Percentiles rank a stretch among this genome's conserved stretches.
Conservation (phyloP, 1,140 invertebrate species). For the honey bee (Apis mellifera) region Amel_HAv3.1 CM009939.2:5548501-5549000, state of each 20-base stretch:
- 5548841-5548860: too few relatives aligned
- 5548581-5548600: background rate
- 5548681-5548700: constrained; percentile 15
- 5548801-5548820: background rate
- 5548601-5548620: constrained; percentile 51
- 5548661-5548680: constrained; percentile 36
- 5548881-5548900: background rate
- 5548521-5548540: background rate
- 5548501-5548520: background rate
- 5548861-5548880: too few relatives aligned
- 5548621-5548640: constrained; percentile 28
- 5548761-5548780: constrained; percentile 17
- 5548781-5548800: background rate
- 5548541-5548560: background rate
- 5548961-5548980: too few relatives aligned
- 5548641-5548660: constrained; percentile 63
- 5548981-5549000: background rate
- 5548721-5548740: constrained; percentile 18
- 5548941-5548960: constrained; percentile 2
- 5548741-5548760: constrained; percentile 6
- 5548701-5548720: constrained; percentile 23
- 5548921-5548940: background rate
- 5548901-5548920: background rate
- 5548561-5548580: constrained; percentile 10
- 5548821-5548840: too few relatives aligned